Evolutionary conservation across 2,888 invertebrate genomes (phyloP).

Genomic region (Hydropsyche betteni): DNA sequence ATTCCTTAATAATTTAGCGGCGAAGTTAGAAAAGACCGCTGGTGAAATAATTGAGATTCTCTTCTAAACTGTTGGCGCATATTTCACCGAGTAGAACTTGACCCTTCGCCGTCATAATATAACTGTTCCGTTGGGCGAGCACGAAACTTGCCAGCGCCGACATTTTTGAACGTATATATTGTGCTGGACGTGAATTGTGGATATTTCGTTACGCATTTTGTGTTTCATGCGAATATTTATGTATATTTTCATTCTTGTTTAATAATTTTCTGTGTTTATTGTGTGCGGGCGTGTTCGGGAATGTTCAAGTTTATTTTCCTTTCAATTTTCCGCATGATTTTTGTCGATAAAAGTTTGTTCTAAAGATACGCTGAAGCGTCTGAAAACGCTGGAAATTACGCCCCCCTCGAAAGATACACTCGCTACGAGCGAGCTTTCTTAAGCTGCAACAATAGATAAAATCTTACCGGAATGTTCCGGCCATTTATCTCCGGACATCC

Average conservation of each 20-base stretch:
- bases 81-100: conserved; percentile 15
- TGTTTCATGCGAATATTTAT: neutral
- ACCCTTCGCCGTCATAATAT: conserved; percentile 6
- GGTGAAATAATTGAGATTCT: conserved; percentile 21
- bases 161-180: neutral
- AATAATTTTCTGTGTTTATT: neutral
- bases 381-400: conserved; percentile 4
- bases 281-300: neutral
- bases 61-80: conserved; percentile 24
- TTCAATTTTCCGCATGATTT: conserved; percentile 1
- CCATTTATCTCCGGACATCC: conserved; percentile 29
- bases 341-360: conserved; percentile 5
- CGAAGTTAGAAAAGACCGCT: conserved; percentile 22
- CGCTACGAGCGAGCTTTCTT: neutral
- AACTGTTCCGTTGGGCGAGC: conserved; percentile 2
- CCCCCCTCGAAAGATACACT: neutral
- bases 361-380: neutral
- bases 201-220: neutral
- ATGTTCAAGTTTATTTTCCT: neutral
- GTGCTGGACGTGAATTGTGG: too few relatives aligned
- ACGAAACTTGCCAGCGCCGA: too few relatives aligned
- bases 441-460: conserved; percentile 23
- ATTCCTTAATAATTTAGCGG: conserved; percentile 21
- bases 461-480: conserved; percentile 17
- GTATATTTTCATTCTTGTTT: neutral